A percentile compares a stretch with the other conserved stretches of the same genome.
Conservation (phyloP, 2,113 vertebrate species). For the Cynocephalus volans region DNA sequence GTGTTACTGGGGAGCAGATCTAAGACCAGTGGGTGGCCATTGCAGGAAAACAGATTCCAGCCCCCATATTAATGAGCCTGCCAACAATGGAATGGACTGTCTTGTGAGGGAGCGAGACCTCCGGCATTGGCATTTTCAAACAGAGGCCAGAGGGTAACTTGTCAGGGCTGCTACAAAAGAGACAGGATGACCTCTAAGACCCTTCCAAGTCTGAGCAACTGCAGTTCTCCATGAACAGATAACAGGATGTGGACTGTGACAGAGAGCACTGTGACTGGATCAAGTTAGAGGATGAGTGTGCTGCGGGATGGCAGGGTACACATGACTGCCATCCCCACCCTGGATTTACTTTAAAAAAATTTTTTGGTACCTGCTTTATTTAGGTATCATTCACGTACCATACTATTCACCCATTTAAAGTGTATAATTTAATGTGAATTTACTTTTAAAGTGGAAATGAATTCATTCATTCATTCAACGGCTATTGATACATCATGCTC, state of each 20-base stretch:
- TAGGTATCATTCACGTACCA: background rate
- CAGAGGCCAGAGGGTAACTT: background rate
- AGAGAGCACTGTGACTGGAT: background rate
- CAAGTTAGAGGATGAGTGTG: background rate
- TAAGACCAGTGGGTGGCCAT: accelerated
- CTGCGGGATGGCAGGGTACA: accelerated
- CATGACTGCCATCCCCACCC: background rate
- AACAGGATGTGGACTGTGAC: background rate
- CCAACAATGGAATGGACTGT: background rate
- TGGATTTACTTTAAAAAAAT: background rate
- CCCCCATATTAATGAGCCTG: background rate
- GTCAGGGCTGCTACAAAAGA: slow-evolving; percentile 18
- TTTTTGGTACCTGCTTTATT: background rate
- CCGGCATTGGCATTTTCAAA: background rate
- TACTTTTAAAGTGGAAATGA: background rate
- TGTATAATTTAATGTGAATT: background rate
- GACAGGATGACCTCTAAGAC: slow-evolving; percentile 62
- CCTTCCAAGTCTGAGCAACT: slow-evolving; percentile 73
- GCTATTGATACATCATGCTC: background rate
- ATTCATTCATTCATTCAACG: background rate
- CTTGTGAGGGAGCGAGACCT: background rate
- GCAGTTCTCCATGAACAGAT: slow-evolving; percentile 19
- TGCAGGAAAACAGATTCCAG: background rate
- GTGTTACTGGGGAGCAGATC: background rate
- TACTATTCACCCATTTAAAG: background rate